Percentiles rank a stretch among this genome's conserved stretches.
Evolutionary conservation across 1,140 invertebrate genomes (phyloP).

Genomic region (Papilio polytes): DNA sequence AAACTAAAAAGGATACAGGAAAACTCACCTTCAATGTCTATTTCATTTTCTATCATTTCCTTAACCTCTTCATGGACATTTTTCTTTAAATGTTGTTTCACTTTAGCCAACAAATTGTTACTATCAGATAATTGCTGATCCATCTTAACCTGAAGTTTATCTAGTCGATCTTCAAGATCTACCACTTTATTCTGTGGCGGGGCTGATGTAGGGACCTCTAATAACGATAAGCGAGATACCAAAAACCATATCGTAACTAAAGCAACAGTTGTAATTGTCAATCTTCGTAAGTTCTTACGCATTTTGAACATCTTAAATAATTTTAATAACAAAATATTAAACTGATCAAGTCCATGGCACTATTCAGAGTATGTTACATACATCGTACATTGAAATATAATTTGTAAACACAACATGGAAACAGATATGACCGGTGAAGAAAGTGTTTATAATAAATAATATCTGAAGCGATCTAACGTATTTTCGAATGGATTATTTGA

Average conservation of each 20-base stretch:
- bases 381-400: conserved; percentile 10
- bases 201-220: conserved; percentile 50
- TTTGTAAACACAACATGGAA: conserved; percentile 29
- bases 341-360: neutral
- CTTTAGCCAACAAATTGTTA: conserved; percentile 63
- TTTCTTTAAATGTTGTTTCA: conserved; percentile 63
- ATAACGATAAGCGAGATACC: conserved; percentile 58
- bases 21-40: conserved; percentile 49
- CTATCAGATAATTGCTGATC: conserved; percentile 64
- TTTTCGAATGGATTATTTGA: neutral
- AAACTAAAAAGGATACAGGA: neutral
- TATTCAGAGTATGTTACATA: neutral
- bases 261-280: conserved; percentile 49
- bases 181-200: conserved; percentile 45
- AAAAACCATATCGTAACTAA: conserved; percentile 59
- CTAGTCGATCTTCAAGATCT: conserved; percentile 62
- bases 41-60: conserved; percentile 36
- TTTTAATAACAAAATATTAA: conserved; percentile 15
- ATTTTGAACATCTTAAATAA: conserved; percentile 53
- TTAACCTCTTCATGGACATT: conserved; percentile 42
- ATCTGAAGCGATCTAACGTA: neutral
- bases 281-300: conserved; percentile 66
- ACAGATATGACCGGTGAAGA: conserved; percentile 7
- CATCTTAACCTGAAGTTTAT: conserved; percentile 62
- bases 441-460: conserved; percentile 5